These are phyloP conservation scores for Papilio protenor DNA, from an alignment of 2,888 invertebrate species.

Conservation along the genomic window DNA sequence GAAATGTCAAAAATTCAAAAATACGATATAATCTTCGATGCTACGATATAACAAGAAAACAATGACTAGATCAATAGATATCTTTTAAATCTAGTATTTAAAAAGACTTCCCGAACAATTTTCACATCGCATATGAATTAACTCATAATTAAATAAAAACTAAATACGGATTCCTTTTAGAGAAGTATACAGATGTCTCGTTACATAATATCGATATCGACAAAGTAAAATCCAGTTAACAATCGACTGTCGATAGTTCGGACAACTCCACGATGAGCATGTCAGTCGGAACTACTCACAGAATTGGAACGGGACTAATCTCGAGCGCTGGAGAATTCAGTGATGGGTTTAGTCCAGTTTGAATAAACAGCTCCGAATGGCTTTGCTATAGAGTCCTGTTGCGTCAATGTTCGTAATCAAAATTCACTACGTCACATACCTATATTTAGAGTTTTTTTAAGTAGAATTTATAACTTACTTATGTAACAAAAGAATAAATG, in stretches of 20 bases:
- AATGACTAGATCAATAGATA: too few relatives aligned
- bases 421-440: background rate
- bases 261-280: slow-evolving; percentile 18
- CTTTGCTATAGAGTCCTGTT: slow-evolving; percentile 8
- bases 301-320: slow-evolving; percentile 28
- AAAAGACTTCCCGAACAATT: too few relatives aligned
- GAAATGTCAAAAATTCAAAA: too few relatives aligned
- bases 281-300: slow-evolving; percentile 23
- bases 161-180: slow-evolving; percentile 1
- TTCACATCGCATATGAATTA: too few relatives aligned
- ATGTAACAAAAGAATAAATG: too few relatives aligned
- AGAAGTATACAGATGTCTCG: background rate
- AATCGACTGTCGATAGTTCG: background rate
- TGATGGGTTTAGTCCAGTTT: slow-evolving; percentile 22
- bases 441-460: too few relatives aligned
- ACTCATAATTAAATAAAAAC: background rate
- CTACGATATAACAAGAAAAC: too few relatives aligned
- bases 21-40: too few relatives aligned
- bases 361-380: slow-evolving; percentile 23
- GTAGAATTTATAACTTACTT: too few relatives aligned
- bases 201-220: slow-evolving; percentile 20
- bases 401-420: background rate
- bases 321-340: slow-evolving; percentile 10
- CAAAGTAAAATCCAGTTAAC: slow-evolving; percentile 12
- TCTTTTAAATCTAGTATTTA: too few relatives aligned